Conservation (phyloP, 2,888 invertebrate species). For the Mimachlamys varia region DNA sequence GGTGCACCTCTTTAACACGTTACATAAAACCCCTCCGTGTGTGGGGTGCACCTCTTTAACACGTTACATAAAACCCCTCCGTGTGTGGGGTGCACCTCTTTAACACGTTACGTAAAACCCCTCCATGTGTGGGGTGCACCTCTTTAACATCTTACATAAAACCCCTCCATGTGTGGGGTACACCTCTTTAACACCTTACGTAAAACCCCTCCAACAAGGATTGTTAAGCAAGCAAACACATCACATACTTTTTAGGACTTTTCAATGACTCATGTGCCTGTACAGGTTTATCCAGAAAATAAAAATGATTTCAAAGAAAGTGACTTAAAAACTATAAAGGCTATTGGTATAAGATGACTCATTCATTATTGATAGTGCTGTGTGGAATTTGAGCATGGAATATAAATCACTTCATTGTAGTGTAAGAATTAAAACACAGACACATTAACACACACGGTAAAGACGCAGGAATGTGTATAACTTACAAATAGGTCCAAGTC, state of each 20-base stretch:
- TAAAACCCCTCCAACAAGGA: not conserved
- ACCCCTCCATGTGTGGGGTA: not conserved
- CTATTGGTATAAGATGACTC: not conserved
- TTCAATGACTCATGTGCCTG: not conserved
- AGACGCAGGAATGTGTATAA: slow-evolving; percentile 13
- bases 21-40: not conserved
- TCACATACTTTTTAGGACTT: not conserved
- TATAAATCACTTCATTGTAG: not conserved
- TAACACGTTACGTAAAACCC: not conserved
- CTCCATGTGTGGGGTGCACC: not conserved
- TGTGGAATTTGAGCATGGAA: not conserved
- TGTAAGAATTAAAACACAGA: not conserved
- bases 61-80: not conserved
- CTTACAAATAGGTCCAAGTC: not conserved
- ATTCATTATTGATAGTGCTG: not conserved
- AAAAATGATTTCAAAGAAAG: not conserved
- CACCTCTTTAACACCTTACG: not conserved
- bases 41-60: not conserved
- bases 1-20: not conserved
- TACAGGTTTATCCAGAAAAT: not conserved
- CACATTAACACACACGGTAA: not conserved
- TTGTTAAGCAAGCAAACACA: not conserved
- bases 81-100: not conserved
- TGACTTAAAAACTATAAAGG: not conserved
- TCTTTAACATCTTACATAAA: not conserved